Base-by-base conservation (phyloP, 2,797 vertebrate genomes). In the Melanotaenia nigrans region DNA sequence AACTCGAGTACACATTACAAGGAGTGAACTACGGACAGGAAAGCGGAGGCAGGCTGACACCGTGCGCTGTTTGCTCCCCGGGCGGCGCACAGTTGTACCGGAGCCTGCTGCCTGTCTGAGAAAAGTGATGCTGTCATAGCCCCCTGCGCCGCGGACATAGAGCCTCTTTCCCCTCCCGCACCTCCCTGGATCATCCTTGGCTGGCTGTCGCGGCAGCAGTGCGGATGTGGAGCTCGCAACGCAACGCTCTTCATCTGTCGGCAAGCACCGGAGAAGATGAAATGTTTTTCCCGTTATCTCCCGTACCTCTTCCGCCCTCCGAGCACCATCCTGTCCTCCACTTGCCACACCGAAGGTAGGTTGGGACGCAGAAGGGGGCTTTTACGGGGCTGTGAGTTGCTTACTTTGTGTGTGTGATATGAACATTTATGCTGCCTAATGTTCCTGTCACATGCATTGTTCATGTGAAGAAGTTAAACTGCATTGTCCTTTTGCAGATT, bases 311-410 rank as follows among this genome's bases (percentile, higher is more conserved):
- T 98, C 95, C 95, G 97, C 90, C 96, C 97, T 93, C 96, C 96
- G 73, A 96, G 95, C 92, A 97, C 96, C 87, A 95, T 97, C 91
- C 96, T 97, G 76, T 96, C 97, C 76, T 96, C 95, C 95, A 96
- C 96, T 95, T 97, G 96, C 94, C 95, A 97, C 95, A 96, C 96
- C 64, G 96, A 97, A 98, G 97, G 97, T 98, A 97, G 93, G 92
- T 81, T 78, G 85, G 87, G 88, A 89, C 86, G 71, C 83, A 64
- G 58, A 38, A 20, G 62, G 65, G 71, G 73, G 61, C 73, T 82
- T 84, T 80, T 66, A 65, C 4, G 67, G 57, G 85, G 58, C 61
- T 82, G 70, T 51, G 70, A 89, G 87, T 90, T 90, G 83, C 79
- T 79, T 71, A 89, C 71, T 91, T 89, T 86, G 67, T 85, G 83